Conservation (phyloP, 2,888 invertebrate species). For the Sphinx pinastri region DNA sequence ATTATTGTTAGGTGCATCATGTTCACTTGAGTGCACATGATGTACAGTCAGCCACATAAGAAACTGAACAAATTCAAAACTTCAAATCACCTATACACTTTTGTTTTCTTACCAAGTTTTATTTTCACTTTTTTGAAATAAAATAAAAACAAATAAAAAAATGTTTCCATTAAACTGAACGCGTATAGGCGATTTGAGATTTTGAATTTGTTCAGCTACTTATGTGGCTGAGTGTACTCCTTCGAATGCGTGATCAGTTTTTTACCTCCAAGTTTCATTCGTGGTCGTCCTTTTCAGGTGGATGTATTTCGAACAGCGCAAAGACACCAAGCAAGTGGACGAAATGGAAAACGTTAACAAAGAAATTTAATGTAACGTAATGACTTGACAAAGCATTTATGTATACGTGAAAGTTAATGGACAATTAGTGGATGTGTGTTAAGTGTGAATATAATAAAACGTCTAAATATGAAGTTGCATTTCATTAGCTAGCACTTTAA, state of each 20-base stretch:
- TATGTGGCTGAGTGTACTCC: too few species aligned
- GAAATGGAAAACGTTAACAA: slow-evolving; percentile 53
- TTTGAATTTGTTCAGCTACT: too few species aligned
- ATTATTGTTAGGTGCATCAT: too few species aligned
- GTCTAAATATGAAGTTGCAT: slow-evolving; percentile 33
- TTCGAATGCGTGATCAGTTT: too few species aligned
- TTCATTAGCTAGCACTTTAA: slow-evolving; percentile 29
- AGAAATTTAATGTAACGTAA: slow-evolving; percentile 45
- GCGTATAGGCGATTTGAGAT: too few species aligned
- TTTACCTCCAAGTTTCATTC: neutral
- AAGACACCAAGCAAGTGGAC: slow-evolving; percentile 47
- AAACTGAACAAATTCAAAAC: too few species aligned
- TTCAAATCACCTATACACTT: neutral
- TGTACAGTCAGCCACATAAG: too few species aligned
- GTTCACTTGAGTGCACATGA: too few species aligned
- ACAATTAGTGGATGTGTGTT: slow-evolving; percentile 40
- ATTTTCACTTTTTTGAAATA: too few species aligned
- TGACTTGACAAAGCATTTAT: slow-evolving; percentile 18
- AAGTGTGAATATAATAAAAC: slow-evolving; percentile 35
- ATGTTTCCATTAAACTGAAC: too few species aligned
- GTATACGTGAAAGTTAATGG: slow-evolving; percentile 44
- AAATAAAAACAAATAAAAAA: too few species aligned
- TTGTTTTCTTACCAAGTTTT: too few species aligned
- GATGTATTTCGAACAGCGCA: slow-evolving; percentile 86
- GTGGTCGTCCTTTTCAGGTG: slow-evolving; percentile 77